Conservation (phyloP, 2,113 vertebrate species). For the Istiophorus platypterus region DNA sequence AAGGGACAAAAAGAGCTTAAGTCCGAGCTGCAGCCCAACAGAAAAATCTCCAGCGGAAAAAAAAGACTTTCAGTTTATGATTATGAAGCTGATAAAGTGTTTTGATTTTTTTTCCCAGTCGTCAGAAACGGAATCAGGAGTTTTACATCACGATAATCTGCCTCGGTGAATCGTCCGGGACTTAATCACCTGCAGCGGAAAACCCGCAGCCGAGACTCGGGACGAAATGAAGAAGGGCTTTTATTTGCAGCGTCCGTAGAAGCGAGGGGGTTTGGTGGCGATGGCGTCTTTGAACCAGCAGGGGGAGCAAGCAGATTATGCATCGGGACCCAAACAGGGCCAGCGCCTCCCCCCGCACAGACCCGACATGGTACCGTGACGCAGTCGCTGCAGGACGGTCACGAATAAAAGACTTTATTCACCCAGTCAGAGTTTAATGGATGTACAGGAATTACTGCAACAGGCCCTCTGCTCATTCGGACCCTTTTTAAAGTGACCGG, state of each 20-base stretch:
- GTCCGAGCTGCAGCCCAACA: no score
- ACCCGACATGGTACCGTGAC: no score
- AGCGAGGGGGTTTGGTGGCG: background rate
- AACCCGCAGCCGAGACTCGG: background rate
- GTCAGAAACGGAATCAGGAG: background rate
- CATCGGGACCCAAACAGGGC: background rate
- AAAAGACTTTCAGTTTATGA: background rate
- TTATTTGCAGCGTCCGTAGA: background rate
- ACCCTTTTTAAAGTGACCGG: background rate
- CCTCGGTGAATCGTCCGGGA: constrained; percentile 9
- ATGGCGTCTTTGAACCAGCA: constrained; percentile 28
- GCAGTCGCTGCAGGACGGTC: no score
- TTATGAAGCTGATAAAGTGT: background rate
- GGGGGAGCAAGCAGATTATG: constrained; percentile 27
- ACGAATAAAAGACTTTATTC: no score
- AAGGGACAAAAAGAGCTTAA: no score
- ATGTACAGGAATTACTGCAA: no score
- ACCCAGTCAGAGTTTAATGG: no score
- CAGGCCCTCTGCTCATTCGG: background rate
- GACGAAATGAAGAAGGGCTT: constrained; percentile 9
- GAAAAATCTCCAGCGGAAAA: no score
- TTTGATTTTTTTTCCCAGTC: background rate
- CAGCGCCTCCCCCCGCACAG: background rate
- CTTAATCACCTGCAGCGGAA: constrained; percentile 22
- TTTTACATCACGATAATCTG: constrained; percentile 7